A percentile compares a stretch with the other conserved stretches of the same genome.
Evolutionary conservation across 1,140 invertebrate species (phyloP).

Genomic region (Camponotus pennsylvanicus): DNA sequence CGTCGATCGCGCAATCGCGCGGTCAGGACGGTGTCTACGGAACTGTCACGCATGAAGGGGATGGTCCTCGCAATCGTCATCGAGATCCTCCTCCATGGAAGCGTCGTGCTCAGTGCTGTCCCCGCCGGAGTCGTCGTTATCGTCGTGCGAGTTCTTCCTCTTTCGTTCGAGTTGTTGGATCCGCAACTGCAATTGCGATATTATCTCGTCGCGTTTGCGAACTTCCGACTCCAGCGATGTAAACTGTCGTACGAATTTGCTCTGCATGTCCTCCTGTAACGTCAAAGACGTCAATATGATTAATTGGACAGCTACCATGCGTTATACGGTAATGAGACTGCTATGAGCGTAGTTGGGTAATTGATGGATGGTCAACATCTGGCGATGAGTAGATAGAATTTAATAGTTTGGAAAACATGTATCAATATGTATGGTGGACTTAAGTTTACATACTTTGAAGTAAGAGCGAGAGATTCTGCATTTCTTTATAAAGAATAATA

Average conservation of each 20-base stretch:
- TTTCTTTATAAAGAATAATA: neutral
- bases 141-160: conserved; percentile 37
- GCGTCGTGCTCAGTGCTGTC: conserved; percentile 78
- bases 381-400: conserved; percentile 7
- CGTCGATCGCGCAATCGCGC: conserved; percentile 75
- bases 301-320: neutral
- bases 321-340: conserved; percentile 18
- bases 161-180: conserved; percentile 89
- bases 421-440: neutral
- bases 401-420: conserved; percentile 8
- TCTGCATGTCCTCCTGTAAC: conserved; percentile 86
- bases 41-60: conserved; percentile 88
- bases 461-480: no score
- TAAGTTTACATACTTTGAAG: neutral
- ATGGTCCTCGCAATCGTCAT: conserved; percentile 85
- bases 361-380: conserved; percentile 43
- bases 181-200: conserved; percentile 90
- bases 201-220: conserved; percentile 91
- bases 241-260: conserved; percentile 88
- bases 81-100: conserved; percentile 77
- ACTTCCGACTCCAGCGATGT: conserved; percentile 92
- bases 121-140: conserved; percentile 53
- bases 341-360: conserved; percentile 14
- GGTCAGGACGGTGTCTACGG: conserved; percentile 87
- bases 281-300: neutral